Base-by-base conservation (phyloP, 2,797 vertebrate genomes). In the Cyprinodon diabolis region DNA sequence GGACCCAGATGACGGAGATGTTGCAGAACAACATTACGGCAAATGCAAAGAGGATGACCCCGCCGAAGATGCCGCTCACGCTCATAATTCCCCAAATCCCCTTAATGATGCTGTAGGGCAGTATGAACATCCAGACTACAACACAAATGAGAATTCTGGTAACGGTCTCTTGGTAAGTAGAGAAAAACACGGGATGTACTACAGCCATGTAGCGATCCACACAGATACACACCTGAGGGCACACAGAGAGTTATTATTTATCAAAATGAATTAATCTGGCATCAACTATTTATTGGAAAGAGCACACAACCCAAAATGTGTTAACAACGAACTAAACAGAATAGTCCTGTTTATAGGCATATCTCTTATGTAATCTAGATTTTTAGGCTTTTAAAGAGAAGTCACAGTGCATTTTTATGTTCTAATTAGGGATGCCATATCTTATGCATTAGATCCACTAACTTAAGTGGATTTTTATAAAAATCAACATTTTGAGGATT, bases 1-100 rank as follows among this genome's bases (percentile, higher is more conserved):
- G 91, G 3, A 86, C 92, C 94, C 94, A 95, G 78, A 95, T 91
- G 84, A 95, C 25, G 1, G 94, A 94, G 67, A 93, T 30, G 79
- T 95, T 95, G 83, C 94, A 95, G 90, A 94, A 94, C 51, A 95
- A 62, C 94, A 95, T 95, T 81, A 95, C 70, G 0, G 76, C 81
- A 12, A 95, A 94, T 45, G 92, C 71, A 0, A 87, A 90, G 52
- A 95, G 90, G 73, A 95, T 93, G 77, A 95, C 68, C 0, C 89
- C 89, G 13, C 90, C 91, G 92, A 94, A 95, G 69, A 92, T 49
- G 17, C 88, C 85, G 2, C 70, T 74, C 68, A 91, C 85, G 2
- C 78, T 89, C 72, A 90, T 56, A 17, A 80, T 67, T 14, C 91
- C 91, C 63, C 91, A 62, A 58, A 83, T 71, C 74, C 80, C 80